These are phyloP conservation scores for Vespertilio murinus DNA, from an alignment of 2,797 vertebrate genomes.

Conservation along the genomic window DNA sequence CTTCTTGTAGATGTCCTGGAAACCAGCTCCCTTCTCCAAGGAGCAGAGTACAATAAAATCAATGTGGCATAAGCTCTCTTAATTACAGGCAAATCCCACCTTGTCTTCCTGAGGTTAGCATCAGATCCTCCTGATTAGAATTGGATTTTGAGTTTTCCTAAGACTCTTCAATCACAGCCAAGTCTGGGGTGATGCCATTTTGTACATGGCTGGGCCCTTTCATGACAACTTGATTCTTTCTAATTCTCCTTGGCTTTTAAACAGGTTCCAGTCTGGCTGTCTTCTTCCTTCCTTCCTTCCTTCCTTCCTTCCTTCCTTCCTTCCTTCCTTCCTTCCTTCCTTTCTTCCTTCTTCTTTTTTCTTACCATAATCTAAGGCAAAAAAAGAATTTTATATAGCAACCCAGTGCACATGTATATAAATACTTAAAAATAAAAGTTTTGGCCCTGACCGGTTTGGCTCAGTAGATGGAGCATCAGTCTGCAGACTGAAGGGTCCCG, in stretches of 20 bases:
- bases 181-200: background rate
- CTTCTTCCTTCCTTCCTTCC: background rate
- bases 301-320: background rate
- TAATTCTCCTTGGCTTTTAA: background rate
- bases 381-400: background rate
- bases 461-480: too few relatives aligned
- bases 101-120: constrained; percentile 16
- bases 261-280: background rate
- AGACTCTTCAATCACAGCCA: constrained; percentile 26
- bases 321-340: too few relatives aligned
- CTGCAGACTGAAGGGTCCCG: too few relatives aligned
- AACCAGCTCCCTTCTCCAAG: background rate
- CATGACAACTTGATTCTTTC: constrained; percentile 17
- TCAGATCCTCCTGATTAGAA: constrained; percentile 27
- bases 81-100: constrained; percentile 47
- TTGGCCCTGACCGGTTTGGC: background rate
- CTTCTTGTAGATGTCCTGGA: background rate
- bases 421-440: background rate
- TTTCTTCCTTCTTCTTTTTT: background rate
- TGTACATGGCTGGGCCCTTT: background rate
- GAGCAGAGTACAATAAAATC: constrained; percentile 42
- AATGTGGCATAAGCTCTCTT: constrained; percentile 4
- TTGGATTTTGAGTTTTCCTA: constrained; percentile 4
- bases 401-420: background rate
- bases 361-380: background rate